phyloP scores from a whole-genome alignment of 2,797 vertebrate species.

The Adelosebastes latens region DNA sequence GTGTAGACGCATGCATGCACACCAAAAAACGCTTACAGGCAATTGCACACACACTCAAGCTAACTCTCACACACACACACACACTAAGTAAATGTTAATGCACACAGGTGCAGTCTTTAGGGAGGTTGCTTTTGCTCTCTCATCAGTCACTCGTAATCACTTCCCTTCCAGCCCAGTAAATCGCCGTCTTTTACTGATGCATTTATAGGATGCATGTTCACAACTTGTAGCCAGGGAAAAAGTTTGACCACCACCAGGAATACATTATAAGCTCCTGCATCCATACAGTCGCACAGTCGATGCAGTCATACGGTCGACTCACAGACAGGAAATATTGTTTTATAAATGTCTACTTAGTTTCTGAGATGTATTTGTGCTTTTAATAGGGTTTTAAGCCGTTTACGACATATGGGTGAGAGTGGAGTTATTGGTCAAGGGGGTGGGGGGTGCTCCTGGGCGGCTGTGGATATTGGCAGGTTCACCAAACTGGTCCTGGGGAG shows the following conservation, averaged over 20 bases:
- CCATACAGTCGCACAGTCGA: slow-evolving; percentile 50
- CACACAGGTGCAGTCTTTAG: slow-evolving; percentile 73
- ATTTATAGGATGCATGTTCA: slow-evolving; percentile 79
- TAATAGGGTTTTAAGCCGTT: slow-evolving; percentile 83
- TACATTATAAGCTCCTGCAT: slow-evolving; percentile 70
- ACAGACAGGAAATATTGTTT: slow-evolving; percentile 81
- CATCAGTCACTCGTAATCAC: slow-evolving; percentile 81
- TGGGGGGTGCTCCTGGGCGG: slow-evolving; percentile 52
- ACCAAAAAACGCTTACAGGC: slow-evolving; percentile 43
- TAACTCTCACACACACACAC: slow-evolving; percentile 36
- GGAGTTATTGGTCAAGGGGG: slow-evolving; percentile 76
- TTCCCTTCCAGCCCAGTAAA: slow-evolving; percentile 76
- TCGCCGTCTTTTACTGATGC: slow-evolving; percentile 71
- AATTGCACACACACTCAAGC: slow-evolving; percentile 41
- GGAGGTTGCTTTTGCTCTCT: slow-evolving; percentile 72
- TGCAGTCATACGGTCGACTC: slow-evolving; percentile 52
- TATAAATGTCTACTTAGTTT: slow-evolving; percentile 79
- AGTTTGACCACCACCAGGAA: slow-evolving; percentile 67
- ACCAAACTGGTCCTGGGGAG: slow-evolving; percentile 76
- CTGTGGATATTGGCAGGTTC: slow-evolving; percentile 79
- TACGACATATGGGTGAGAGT: slow-evolving; percentile 76
- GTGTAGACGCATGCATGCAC: slow-evolving; percentile 37
- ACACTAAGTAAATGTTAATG: slow-evolving; percentile 68
- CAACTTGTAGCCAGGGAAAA: slow-evolving; percentile 72
- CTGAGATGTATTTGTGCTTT: slow-evolving; percentile 80